Evolutionary conservation across 2,113 vertebrate species (phyloP), one percentile per base, ranked within the genome.

Genomic region (Hemiprocne comata): DNA sequence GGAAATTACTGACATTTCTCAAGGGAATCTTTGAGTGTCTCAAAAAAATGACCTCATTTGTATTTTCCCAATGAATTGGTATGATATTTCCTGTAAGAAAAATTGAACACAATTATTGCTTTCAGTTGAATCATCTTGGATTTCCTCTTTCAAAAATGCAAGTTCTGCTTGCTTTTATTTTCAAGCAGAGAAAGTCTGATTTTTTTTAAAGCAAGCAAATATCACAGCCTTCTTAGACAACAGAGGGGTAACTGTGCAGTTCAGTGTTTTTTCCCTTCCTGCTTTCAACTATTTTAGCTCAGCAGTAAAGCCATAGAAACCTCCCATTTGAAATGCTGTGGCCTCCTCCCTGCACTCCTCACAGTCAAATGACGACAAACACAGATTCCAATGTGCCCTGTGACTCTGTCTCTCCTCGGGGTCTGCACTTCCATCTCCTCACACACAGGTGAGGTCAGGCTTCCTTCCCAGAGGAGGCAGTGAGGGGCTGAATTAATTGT

Each of bases 1-100:
- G 95, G 96, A 98, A 98, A 97, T 98, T 97, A 97, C 97, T 94
- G 80, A 96, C 95, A 97, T 97, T 97, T 98, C 98, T 98, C 98
- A 93, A 85, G 97, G 98, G 97, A 97, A 97, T 94, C 50, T 96
- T 94, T 91, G 89, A 97, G 92, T 96, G 64, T 77, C 72, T 92
- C 5, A 1, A 94, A 94, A 96, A 97, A 97, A 97, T 95, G 95
- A 98, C 96, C 93, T 97, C 96, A 97, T 97, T 97, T 93, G 83
- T 96, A 92, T 97, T 97, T 98, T 98, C 96, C 94, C 92, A 95
- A 96, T 95, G 97, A 97, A 93, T 94, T 96, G 95, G 90, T 97
- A 76, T 93, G 93, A 94, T 96, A 96, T 97, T 98, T 98, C 97
- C 97, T 97, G 97, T 89, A 95, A 96, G 87, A 98, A 95, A 98